phyloP scores from a whole-genome alignment of 2,797 vertebrate species.

The Lycodopsis pacificus region DNA sequence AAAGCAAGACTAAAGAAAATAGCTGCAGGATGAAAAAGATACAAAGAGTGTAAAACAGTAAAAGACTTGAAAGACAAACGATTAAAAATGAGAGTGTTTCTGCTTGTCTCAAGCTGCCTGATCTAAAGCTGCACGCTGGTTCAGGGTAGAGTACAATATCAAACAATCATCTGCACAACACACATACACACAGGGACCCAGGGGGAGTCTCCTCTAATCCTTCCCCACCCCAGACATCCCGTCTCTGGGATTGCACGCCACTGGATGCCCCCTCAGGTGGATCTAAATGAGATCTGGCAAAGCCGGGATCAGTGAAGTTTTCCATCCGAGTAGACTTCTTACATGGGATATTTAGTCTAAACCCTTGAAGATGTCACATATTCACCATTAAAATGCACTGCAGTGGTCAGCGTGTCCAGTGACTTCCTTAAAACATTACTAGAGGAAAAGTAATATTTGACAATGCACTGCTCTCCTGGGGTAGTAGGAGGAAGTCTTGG shows the following conservation, averaged over 20 bases:
- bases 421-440: slow-evolving; percentile 1
- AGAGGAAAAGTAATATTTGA: slow-evolving; percentile 5
- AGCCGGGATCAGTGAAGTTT: slow-evolving; percentile 73
- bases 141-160: slow-evolving; percentile 30
- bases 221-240: slow-evolving; percentile 66
- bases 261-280: slow-evolving; percentile 69
- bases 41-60: slow-evolving; percentile 16
- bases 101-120: slow-evolving; percentile 10
- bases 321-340: slow-evolving; percentile 57
- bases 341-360: slow-evolving; percentile 55
- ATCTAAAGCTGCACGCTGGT: slow-evolving; percentile 23
- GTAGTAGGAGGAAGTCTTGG: background rate
- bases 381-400: slow-evolving; percentile 21
- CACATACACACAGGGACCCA: slow-evolving; percentile 35
- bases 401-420: background rate
- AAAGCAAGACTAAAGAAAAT: slow-evolving; percentile 20
- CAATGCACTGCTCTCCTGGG: background rate
- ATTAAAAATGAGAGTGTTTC: background rate
- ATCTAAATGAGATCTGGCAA: slow-evolving; percentile 81
- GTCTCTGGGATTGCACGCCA: slow-evolving; percentile 67
- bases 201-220: slow-evolving; percentile 71
- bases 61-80: slow-evolving; percentile 22
- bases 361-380: slow-evolving; percentile 49
- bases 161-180: slow-evolving; percentile 31
- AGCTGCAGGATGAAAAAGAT: background rate